A percentile compares a stretch with the other conserved stretches of the same genome.
phyloP scores from a whole-genome alignment of 2,888 invertebrate genomes.

The Heliconius erato region DNA sequence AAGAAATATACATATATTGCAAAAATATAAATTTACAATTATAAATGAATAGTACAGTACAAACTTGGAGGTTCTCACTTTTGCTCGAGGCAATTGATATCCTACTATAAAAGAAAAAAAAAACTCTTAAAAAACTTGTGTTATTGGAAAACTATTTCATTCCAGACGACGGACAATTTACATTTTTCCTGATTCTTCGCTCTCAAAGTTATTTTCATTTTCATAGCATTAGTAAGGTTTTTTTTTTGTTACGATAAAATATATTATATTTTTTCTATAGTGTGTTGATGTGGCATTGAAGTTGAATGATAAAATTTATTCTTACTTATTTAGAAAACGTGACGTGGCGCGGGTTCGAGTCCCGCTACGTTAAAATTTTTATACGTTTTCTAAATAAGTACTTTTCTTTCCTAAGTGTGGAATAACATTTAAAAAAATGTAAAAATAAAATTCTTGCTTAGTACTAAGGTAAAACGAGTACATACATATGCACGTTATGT shows the following conservation, averaged over 20 bases:
- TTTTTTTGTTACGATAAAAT: neutral
- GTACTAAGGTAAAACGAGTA: too few species aligned
- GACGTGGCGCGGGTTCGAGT: too few species aligned
- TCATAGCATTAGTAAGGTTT: neutral
- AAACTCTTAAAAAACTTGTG: slow-evolving; percentile 51
- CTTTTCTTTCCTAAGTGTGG: too few species aligned
- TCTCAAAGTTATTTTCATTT: slow-evolving; percentile 28
- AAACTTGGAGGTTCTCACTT: slow-evolving; percentile 7
- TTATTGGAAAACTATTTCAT: slow-evolving; percentile 57
- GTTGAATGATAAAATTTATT: neutral
- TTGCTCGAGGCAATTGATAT: slow-evolving; percentile 45
- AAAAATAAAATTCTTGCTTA: too few species aligned
- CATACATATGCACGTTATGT: too few species aligned
- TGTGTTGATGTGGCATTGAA: neutral
- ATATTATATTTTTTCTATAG: neutral
- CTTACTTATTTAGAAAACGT: too few species aligned
- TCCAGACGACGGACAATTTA: slow-evolving; percentile 46
- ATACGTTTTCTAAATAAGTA: too few species aligned
- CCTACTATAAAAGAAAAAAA: slow-evolving; percentile 55
- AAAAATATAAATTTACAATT: neutral
- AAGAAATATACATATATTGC: neutral
- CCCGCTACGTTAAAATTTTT: too few species aligned
- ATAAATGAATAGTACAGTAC: neutral
- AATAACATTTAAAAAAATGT: too few species aligned
- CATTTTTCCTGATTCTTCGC: slow-evolving; percentile 33